These are phyloP conservation scores for Aplocera efformata DNA, from an alignment of 2,888 invertebrate species.

Conservation along the genomic window DNA sequence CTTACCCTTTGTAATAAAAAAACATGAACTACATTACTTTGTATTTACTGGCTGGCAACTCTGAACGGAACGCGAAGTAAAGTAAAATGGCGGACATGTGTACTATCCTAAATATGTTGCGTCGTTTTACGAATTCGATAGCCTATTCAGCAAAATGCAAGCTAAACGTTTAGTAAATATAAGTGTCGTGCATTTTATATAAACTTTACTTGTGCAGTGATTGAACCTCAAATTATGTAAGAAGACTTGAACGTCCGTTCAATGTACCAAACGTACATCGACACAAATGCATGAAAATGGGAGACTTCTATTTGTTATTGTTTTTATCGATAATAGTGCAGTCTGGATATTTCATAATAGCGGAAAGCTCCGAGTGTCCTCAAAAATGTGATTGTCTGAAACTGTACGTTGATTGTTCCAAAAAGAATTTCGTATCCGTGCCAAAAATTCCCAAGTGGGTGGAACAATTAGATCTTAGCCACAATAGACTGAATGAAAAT, in stretches of 20 bases:
- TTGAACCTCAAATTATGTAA: constrained; percentile 63
- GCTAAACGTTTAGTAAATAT: constrained; percentile 40
- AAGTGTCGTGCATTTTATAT: constrained; percentile 42
- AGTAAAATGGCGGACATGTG: constrained; percentile 68
- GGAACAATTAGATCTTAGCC: constrained; percentile 84
- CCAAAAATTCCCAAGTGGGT: constrained; percentile 89
- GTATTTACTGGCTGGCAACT: constrained; percentile 17
- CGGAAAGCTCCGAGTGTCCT: constrained; percentile 81
- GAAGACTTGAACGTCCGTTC: constrained; percentile 46
- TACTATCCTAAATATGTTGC: constrained; percentile 56
- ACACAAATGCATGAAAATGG: constrained; percentile 75
- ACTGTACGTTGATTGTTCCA: constrained; percentile 87
- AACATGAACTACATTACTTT: too few species aligned
- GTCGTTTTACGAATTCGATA: constrained; percentile 46
- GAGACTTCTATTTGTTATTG: constrained; percentile 70
- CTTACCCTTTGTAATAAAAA: too few species aligned
- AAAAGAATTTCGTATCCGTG: constrained; percentile 84
- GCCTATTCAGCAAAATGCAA: constrained; percentile 52
- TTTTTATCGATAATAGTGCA: constrained; percentile 55
- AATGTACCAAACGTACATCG: constrained; percentile 55
- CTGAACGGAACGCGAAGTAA: constrained; percentile 24
- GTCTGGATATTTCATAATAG: constrained; percentile 49
- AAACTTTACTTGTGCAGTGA: constrained; percentile 39
- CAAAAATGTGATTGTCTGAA: constrained; percentile 86
- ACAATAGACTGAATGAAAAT: constrained; percentile 68